Evolutionary conservation across 2,888 invertebrate genomes (phyloP), one percentile per base, ranked within the genome.

Genomic region (Trachelus iudaicus): DNA sequence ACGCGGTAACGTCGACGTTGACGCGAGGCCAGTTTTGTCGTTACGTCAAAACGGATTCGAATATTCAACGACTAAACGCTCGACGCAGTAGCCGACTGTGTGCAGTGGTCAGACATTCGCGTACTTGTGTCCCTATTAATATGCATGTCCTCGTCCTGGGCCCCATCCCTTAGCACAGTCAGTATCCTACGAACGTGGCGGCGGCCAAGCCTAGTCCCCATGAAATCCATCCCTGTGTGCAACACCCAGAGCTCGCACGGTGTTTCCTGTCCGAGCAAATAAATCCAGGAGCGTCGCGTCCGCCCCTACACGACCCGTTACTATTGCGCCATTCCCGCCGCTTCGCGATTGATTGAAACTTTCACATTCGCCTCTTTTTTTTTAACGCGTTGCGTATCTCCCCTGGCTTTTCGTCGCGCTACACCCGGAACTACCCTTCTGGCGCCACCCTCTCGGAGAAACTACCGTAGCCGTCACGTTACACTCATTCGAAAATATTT

Each of bases 181-280:
- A 40, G 56, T 40, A 75, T 56, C 56, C 35, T 34, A 76, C 23
- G 34, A 56, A 11, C 74, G 69, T 30, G 30, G 37, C 35, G 30
- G 37, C 40, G 75, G 76, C 76, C 79, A 73, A 56, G 73, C 76
- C 69, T 34, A 35, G 30, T 40, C 76, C 69, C 76, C 83, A 78
- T 85, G 85, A 85, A 85, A 85, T 85, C 82, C 85, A 83, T 83
- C 79, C 79, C 75, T 73, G 79, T 81, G 83, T 79, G 84, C 77
- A 80, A 83, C 81, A 83, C 84, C 79, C 81, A 82, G 83, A 79
- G 84, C 84, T 85, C 86, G 88, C 85, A 84, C 87, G 84, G 83
- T 90, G 90, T 89, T 89, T 89, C 87, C 89, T 88, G 89, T 88
- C 87, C 82, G 85, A 85, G 84, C 87, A 88, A 90, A 90, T 90